These are phyloP conservation scores for Scaptomyza flava DNA, from an alignment of 2,888 invertebrate genomes.

Conservation along the genomic window DNA sequence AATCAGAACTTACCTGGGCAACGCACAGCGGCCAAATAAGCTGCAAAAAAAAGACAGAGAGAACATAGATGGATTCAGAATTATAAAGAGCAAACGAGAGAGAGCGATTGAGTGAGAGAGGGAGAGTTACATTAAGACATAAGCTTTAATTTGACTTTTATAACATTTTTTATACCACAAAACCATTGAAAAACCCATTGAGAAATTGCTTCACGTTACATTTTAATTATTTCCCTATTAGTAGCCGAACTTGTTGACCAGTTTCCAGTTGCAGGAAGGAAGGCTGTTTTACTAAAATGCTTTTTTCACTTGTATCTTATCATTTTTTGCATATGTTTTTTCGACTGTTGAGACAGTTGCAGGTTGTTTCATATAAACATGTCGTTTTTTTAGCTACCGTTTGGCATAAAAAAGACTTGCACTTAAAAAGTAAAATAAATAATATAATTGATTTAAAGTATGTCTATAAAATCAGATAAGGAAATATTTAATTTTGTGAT, in stretches of 20 bases:
- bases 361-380: constrained; percentile 16
- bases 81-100: background rate
- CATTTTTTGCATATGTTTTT: background rate
- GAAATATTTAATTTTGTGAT: background rate
- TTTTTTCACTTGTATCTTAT: constrained; percentile 3
- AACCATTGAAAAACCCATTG: background rate
- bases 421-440: background rate
- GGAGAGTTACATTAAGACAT: background rate
- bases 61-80: background rate
- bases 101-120: background rate
- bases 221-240: constrained; percentile 66
- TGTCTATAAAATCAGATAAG: background rate
- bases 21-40: constrained; percentile 32
- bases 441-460: background rate
- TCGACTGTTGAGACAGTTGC: constrained; percentile 10
- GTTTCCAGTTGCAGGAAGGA: constrained; percentile 43
- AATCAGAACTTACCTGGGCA: constrained; percentile 67
- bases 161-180: background rate
- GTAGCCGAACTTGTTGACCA: constrained; percentile 45
- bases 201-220: constrained; percentile 12
- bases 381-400: constrained; percentile 17
- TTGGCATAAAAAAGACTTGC: background rate
- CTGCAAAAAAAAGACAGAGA: constrained; percentile 49
- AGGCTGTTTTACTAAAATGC: constrained; percentile 2
- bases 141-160: background rate